Percentiles rank a stretch among this genome's conserved stretches.
Conservation (phyloP, 2,113 vertebrate species). For the Tragulus kanchil region DNA sequence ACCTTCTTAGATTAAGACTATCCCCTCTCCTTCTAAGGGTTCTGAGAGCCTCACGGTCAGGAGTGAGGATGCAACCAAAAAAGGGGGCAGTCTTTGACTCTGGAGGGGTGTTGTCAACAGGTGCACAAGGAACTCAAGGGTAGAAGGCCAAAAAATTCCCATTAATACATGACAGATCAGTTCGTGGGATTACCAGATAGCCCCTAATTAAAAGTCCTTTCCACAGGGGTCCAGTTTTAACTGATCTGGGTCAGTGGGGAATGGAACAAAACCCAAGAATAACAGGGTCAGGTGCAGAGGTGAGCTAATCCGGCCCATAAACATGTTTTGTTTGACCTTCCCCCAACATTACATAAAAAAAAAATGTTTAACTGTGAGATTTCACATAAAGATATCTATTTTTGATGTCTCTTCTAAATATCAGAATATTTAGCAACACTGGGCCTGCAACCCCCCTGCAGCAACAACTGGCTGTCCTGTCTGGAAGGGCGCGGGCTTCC, state of each 20-base stretch:
- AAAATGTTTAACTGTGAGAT: neutral
- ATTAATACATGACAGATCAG: neutral
- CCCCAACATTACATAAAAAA: neutral
- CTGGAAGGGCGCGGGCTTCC: neutral
- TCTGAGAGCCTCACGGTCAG: neutral
- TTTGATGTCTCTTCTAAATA: conserved; percentile 33
- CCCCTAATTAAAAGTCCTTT: neutral
- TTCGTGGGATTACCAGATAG: neutral
- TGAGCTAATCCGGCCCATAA: neutral
- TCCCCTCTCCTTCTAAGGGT: neutral
- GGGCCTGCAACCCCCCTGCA: neutral
- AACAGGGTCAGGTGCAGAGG: neutral
- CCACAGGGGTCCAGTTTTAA: neutral
- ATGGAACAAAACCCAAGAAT: conserved; percentile 17
- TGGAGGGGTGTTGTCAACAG: neutral
- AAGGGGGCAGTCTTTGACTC: neutral
- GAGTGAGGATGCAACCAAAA: neutral
- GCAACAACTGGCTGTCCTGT: neutral
- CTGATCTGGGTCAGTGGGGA: neutral
- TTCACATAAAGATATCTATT: conserved; percentile 44
- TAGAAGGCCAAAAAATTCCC: neutral
- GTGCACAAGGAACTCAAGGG: neutral
- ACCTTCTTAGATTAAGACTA: neutral
- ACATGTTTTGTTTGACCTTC: neutral
- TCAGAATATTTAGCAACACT: conserved; percentile 16